Evolutionary conservation across 2,888 invertebrate species (phyloP).

Genomic region (Candidula unifasciata): DNA sequence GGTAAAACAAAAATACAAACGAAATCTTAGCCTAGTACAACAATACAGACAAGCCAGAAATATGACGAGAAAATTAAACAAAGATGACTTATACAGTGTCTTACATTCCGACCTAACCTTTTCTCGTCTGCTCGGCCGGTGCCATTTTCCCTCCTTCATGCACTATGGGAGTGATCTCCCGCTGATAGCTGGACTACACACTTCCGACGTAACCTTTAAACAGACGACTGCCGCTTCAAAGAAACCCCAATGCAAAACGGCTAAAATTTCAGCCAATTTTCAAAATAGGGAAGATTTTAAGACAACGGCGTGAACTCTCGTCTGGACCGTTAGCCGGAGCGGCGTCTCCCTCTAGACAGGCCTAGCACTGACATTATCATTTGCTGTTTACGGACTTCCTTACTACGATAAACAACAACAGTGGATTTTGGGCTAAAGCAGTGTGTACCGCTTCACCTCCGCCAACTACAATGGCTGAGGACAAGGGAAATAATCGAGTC

Average conservation of each 20-base stretch:
- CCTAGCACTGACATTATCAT: slow-evolving; percentile 39
- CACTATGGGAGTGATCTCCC: slow-evolving; percentile 33
- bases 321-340: slow-evolving; percentile 6
- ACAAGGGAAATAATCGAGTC: not conserved
- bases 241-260: slow-evolving; percentile 19
- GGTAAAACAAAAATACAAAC: not conserved
- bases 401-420: slow-evolving; percentile 24
- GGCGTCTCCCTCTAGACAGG: slow-evolving; percentile 17
- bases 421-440: not conserved
- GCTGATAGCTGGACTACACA: slow-evolving; percentile 29
- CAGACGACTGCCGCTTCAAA: slow-evolving; percentile 28
- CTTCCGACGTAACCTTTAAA: slow-evolving; percentile 45
- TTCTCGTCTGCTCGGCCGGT: slow-evolving; percentile 1
- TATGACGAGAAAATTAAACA: slow-evolving; percentile 28
- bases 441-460: slow-evolving; percentile 3
- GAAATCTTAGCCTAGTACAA: slow-evolving; percentile 9
- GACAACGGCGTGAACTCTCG: not conserved
- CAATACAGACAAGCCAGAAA: slow-evolving; percentile 17
- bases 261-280: slow-evolving; percentile 45
- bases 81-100: slow-evolving; percentile 4
- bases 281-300: slow-evolving; percentile 30
- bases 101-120: slow-evolving; percentile 41
- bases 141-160: slow-evolving; percentile 34
- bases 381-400: slow-evolving; percentile 23
- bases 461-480: slow-evolving; percentile 5